Base-by-base conservation (phyloP, 2,797 vertebrate species). In the Gambelia wislizenii region DNA sequence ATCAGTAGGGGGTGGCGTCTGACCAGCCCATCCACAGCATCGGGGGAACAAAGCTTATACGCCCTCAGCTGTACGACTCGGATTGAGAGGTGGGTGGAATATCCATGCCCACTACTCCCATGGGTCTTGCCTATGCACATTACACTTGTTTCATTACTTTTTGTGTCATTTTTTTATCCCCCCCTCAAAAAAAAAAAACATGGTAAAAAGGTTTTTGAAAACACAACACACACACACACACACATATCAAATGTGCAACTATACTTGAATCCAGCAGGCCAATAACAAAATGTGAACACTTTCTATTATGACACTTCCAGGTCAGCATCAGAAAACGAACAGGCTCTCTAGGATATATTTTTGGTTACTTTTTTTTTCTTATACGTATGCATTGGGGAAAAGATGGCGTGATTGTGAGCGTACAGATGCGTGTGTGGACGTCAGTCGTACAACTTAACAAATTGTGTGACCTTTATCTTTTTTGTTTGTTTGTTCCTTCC, bases 181-280 rank as follows among this genome's bases (percentile, higher is more conserved):
- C 95, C 96, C 92, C 89, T 84, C 97, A 97, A 91, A 92, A 94
- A 92, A 85, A 92, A 97, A 96, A 96, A 85, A n/a, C n/a, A 96
- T 13, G 33, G 64, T 67, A 94, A 86, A 93, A 94, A 96, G 42
- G 44, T 76, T 76, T 75, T 25, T 42, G 25, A 76, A 76, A 47
- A 76, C 39, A 75, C 2, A 47, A 67, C 64, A 64, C 14, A 82
- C 69, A 64, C 12, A 82, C 39, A 54, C 49, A 54, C 36, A 72
- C 69, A 84, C 97, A 97, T 98, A 98, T 98, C 98, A 98, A 97
- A 96, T 98, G 98, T 97, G 96, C 97, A 98, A 98, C 85, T 89
- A 99, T 99, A 99, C 98, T 99, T 99, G 98, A 99, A 99, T 98
- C 97, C 97, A 98, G 97, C 98, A 97, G 97, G 97, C 98, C 98